phyloP scores from a whole-genome alignment of 2,888 invertebrate genomes.

The Pegoplata infirma region DNA sequence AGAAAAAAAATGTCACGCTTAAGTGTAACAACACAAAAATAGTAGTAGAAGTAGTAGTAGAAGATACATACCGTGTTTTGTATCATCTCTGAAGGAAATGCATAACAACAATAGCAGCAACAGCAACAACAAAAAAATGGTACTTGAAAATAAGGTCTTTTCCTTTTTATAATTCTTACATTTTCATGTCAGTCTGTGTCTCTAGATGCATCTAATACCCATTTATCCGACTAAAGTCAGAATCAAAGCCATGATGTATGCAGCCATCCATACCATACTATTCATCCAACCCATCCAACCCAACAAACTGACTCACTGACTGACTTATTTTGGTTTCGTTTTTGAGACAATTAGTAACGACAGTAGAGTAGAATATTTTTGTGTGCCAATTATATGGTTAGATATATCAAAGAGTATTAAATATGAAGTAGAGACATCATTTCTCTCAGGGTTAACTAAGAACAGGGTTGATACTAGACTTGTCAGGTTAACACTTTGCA shows the following conservation, averaged over 20 bases:
- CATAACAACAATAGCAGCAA: conserved; percentile 1
- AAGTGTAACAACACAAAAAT: conserved; percentile 26
- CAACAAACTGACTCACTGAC: conserved; percentile 53
- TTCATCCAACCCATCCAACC: background rate
- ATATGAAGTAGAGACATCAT: too few species aligned
- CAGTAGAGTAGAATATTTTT: conserved; percentile 13
- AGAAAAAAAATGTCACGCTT: conserved; percentile 47
- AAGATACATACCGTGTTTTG: conserved; percentile 12
- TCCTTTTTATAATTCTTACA: conserved; percentile 35
- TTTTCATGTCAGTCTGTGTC: background rate
- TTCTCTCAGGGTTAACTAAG: too few species aligned
- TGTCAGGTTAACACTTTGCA: too few species aligned
- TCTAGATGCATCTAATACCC: background rate
- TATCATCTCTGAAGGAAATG: conserved; percentile 28
- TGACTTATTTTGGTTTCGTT: conserved; percentile 28
- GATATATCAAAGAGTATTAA: too few species aligned
- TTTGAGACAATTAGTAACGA: conserved; percentile 42
- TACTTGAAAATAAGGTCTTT: conserved; percentile 57
- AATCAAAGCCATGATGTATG: background rate
- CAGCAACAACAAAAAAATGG: conserved; percentile 23
- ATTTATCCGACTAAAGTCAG: background rate
- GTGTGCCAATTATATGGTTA: conserved; percentile 54
- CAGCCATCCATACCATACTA: background rate
- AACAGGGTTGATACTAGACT: too few species aligned
- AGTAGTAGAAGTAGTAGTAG: background rate